Base-by-base conservation (phyloP, 2,113 vertebrate species). In the Coryphaenoides rupestris region DNA sequence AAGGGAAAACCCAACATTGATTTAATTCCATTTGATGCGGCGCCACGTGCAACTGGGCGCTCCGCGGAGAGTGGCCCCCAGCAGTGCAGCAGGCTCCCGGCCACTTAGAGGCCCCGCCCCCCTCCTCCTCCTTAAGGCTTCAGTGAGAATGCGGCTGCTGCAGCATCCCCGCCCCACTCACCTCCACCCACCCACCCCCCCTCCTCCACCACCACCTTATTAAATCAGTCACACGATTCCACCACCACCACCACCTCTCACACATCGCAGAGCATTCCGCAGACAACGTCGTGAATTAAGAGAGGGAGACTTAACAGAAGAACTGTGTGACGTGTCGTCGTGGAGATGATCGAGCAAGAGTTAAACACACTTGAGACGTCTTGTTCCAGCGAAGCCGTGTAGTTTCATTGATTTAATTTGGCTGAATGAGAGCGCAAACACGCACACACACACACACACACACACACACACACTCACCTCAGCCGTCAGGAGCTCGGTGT, bases 21-120 rank as follows among this genome's bases (percentile, higher is more conserved):
- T 86, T 81, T 84, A 84, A 83, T 84, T 74, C 78, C 73, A 76
- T 77, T 64, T 79, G 76, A 85, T 80, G 77, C 82, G 76, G 75
- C 81, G 75, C 81, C 75, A 63, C 55, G 78, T 80, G 80, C 22
- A 87, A 84, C 66, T 77, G 65, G 16, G 57, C 73, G 68, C 78
- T 89, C 85, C 85, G 85, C 85, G 88, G 66, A 84, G 84, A 84
- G 77, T 68, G 73, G 76, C 67, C 75, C 80, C 74, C 33, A 40
- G 53, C 33, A 40, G 53, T 80, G 75, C 76, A 77, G 77, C 77
- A 46, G 55, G 66, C 73, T 53, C 69, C 62, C 0, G 60, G 66
- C 62, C 73, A 62, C 46, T 67, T 59, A 14, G 66, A 57, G 57
- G 63, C 9, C 9, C 33, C 33, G 9, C 33, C 33, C 33, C 33